These are phyloP conservation scores for Lasioglossum pauxillum DNA, from an alignment of 2,888 invertebrate genomes.

Conservation along the genomic window DNA sequence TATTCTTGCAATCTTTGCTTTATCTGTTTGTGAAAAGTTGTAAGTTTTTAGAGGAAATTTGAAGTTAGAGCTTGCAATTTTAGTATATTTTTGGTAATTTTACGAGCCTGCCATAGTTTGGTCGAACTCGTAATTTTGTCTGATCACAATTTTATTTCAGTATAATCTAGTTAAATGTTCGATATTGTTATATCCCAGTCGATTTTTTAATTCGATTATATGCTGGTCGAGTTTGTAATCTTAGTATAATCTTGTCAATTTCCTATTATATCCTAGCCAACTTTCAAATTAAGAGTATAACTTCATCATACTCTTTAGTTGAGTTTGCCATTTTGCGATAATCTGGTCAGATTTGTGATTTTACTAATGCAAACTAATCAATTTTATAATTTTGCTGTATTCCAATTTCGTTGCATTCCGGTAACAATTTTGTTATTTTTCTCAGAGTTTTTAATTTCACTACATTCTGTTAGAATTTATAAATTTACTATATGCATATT, in stretches of 20 bases:
- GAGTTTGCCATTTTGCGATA: background rate
- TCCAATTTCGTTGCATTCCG: background rate
- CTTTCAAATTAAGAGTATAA: slow-evolving; percentile 33
- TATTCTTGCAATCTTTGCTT: background rate
- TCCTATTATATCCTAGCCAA: slow-evolving; percentile 39
- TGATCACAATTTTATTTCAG: background rate
- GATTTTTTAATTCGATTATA: background rate
- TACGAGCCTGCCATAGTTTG: background rate
- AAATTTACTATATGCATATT: background rate
- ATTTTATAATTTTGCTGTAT: background rate
- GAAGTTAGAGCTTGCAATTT: background rate
- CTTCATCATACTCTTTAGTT: background rate
- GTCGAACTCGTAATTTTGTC: background rate
- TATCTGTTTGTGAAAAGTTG: background rate
- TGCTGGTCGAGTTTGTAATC: background rate
- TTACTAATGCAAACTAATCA: too few relatives aligned
- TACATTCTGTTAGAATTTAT: background rate
- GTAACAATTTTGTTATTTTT: too few relatives aligned
- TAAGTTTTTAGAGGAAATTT: background rate
- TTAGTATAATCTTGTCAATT: background rate
- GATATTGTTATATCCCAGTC: background rate
- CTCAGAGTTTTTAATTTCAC: too few relatives aligned
- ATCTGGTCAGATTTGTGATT: too few relatives aligned
- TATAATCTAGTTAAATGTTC: background rate
- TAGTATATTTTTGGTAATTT: background rate